phyloP scores from a whole-genome alignment of 2,888 invertebrate genomes.

The Ectemnius cavifrons region DNA sequence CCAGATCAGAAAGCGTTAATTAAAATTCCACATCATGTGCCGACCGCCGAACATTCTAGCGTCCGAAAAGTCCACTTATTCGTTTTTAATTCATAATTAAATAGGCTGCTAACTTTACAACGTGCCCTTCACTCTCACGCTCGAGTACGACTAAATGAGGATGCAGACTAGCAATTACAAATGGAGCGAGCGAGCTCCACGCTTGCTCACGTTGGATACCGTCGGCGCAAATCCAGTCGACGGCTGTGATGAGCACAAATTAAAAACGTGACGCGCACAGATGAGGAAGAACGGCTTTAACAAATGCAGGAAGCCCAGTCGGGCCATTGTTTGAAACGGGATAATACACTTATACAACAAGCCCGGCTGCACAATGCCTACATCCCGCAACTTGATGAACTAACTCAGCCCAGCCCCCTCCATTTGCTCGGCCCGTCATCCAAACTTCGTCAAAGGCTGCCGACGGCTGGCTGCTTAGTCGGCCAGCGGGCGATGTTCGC shows the following conservation, averaged over 20 bases:
- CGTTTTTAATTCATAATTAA: constrained; percentile 36
- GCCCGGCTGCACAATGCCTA: no score
- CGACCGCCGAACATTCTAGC: background rate
- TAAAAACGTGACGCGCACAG: background rate
- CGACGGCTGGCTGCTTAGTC: background rate
- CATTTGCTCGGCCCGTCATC: no score
- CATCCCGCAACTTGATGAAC: no score
- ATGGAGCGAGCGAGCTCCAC: background rate
- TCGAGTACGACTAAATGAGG: background rate
- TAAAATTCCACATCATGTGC: constrained; percentile 19
- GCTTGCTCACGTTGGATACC: no score
- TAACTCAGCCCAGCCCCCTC: no score
- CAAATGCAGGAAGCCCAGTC: no score
- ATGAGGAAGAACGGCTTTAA: no score
- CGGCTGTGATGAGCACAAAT: background rate
- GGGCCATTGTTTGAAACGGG: no score
- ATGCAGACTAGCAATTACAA: background rate
- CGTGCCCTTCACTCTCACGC: background rate
- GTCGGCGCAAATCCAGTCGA: background rate
- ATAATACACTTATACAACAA: no score
- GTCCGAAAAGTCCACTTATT: background rate
- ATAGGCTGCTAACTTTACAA: constrained; percentile 5
- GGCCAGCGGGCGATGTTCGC: no score
- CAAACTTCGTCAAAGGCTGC: background rate
- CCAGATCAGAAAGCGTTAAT: constrained; percentile 32